A percentile compares a stretch with the other conserved stretches of the same genome.
Conservation (phyloP, 2,113 vertebrate genomes). For the Paraplagusia blochii region DNA sequence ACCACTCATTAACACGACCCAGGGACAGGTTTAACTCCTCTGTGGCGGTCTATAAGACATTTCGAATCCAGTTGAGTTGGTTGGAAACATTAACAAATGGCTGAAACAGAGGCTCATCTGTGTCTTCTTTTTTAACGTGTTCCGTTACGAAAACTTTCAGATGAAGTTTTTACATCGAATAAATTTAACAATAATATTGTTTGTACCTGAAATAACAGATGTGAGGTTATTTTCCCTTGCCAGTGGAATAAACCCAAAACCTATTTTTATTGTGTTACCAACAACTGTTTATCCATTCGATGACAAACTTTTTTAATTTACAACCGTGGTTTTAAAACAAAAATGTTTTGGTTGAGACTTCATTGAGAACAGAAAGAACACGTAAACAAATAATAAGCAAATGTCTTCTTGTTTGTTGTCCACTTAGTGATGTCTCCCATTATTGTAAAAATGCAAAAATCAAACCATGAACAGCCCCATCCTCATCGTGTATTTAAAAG, state of each 20-base stretch:
- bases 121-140: slow-evolving; percentile 1
- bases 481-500: too few relatives aligned
- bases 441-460: too few relatives aligned
- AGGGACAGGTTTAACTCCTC: slow-evolving; percentile 30
- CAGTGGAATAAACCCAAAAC: not conserved
- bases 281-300: not conserved
- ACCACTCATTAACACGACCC: slow-evolving; percentile 61
- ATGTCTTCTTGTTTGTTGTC: not conserved
- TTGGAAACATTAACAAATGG: not conserved
- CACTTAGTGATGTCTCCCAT: too few relatives aligned
- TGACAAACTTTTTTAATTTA: not conserved
- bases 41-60: slow-evolving; percentile 30
- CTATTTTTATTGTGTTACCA: not conserved
- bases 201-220: too few relatives aligned
- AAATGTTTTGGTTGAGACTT: not conserved
- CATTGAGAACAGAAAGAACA: not conserved
- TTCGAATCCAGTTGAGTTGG: slow-evolving; percentile 15
- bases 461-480: too few relatives aligned
- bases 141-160: not conserved
- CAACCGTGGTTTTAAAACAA: not conserved
- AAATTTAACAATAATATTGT: too few relatives aligned
- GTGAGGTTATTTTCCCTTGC: not conserved
- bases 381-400: not conserved
- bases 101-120: slow-evolving; percentile 9
- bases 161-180: too few relatives aligned